Base-by-base conservation (phyloP, 2,113 vertebrate genomes). In the Terrapene triunguis region DNA sequence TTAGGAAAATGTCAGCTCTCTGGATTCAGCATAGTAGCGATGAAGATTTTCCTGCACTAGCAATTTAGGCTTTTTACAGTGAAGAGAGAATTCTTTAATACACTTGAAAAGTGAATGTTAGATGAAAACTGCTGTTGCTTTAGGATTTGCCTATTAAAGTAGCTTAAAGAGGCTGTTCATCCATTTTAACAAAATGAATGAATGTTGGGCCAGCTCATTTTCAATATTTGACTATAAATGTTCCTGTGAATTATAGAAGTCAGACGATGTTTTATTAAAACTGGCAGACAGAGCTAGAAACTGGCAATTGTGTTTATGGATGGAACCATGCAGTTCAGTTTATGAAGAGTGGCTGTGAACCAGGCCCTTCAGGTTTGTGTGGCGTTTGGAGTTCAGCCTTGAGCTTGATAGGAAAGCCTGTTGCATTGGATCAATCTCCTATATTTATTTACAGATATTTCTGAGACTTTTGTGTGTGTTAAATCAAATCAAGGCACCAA, bases 61-160 rank as follows among this genome's bases (percentile, higher is more conserved):
- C 10, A 88, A 92, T 89, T 96, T 83, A 69, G 85, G 74, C 48
- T 82, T 90, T 87, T 86, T 89, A 84, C 57, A 93, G 83, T 86
- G 89, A 89, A 88, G 38, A 12, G 29, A 74, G 51, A 89, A 24
- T 47, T 94, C 79, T 72, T 96, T 94, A 80, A 62, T n/a, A 83
- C 2, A 44, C 42, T 87, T 93, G 88, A 90, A 96, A 95, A 96
- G 95, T 69, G 93, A 88, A 89, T 95, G 80, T 85, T 96, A 87
- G 95, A 47, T 92, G 78, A 93, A 96, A 94, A 83, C 81, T 89
- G 53, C 48, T 88, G 32, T 82, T 94, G 74, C 55, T 89, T 93
- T 90, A 95, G 80, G 65, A 95, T 95, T 96, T 95, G 94, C 80
- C 69, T 81, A 53, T 93, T 92, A 80, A 95, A 96, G 80, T 35